Evolutionary conservation across 1,140 invertebrate species (phyloP), one percentile per base, ranked within the genome.

Genomic region (Agrypnia vestita): DNA sequence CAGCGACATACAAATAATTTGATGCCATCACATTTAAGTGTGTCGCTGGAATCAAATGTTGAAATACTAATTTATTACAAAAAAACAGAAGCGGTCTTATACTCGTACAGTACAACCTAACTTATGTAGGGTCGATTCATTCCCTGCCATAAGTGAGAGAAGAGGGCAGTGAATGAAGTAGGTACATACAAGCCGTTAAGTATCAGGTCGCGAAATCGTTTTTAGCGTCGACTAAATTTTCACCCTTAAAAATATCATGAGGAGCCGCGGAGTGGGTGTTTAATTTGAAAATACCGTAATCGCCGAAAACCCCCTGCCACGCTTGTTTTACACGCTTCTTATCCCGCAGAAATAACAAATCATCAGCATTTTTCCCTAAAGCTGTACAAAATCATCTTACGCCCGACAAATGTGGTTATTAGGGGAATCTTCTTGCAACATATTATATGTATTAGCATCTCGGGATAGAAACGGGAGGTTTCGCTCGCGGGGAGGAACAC

Each of bases 311-410:
- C 49, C 46, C 47, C 12, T 51, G n/a, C 49, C 15, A 51, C 51
- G 67, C 51, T 71, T 71, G 67, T 51, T 71, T 19, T 21, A 53
- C 19, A 49, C 64, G 17, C 12, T 8, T 49, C 35, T 56, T 13
- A 10, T 71, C n/a, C 47, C 15, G 19, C 46, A 49, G 67, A 35
- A 25, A 71, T 47, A 51, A 25, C 67, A 53, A 3, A 71, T 47
- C 64, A 69, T 71, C 67, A 71, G 46, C 67, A 51, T 71, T 71
- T 71, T 71, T 53, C 67, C 67, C 25, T 71, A 11, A 25, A 64
- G 67, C 67, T 19, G 10, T 64, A 64, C 61, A 64, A 64, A 25
- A 13, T 43, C 25, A n/a, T 64, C 61, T 64, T 35, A 44, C 19
- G 25, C 61, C 25, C 19, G 25, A 6, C 25, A 64, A 64, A 64